Base-by-base conservation (phyloP, 2,888 invertebrate species). In the Calliscelio sp. region DNA sequence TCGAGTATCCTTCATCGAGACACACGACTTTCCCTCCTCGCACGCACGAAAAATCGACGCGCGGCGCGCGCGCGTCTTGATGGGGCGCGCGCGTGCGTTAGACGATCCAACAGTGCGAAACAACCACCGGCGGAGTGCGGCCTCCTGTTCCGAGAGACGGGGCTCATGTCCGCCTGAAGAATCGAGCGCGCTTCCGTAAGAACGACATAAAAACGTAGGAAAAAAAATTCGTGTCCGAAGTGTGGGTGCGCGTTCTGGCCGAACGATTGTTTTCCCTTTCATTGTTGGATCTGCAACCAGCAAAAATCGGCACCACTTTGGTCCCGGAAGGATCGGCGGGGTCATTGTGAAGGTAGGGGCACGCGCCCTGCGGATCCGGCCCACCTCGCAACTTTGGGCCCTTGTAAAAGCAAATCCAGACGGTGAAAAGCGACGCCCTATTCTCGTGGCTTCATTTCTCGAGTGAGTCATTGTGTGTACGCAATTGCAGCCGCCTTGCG, bases 51-150 rank as follows among this genome's bases (percentile, higher is more conserved):
- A 75, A 81, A 83, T 78, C 83, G 83, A 78, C 83, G 78, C 59
- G 78, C 55, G 28, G 61, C 63, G 46, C 73, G 81, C 81, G 68
- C 66, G 28, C 78, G 35, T 66, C 32, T 66, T 74, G 70, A 74
- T 46, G 79, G 63, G 49, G 22, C 53, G 74, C 83, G 83, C 78
- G 83, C 83, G 66, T 78, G 82, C 82, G 82, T 73, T 66, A 32
- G n/a, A n/a, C 49, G 38, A 20, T 8, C 49, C 28, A 57, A 79
- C 66, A 78, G 83, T 81, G 75, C 61, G 81, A 85, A 81, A 71
- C 70, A 74, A 83, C 83, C 81, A 81, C 79, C 81, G 79, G 70
- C 75, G 74, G 78, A 81, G 77, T 73, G 80, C 78, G 83, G 74
- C 77, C 81, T 81, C 63, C 78, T 73, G 77, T 53, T 61, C 78